These are phyloP conservation scores for Alviniconcha marisindica DNA, from an alignment of 1,140 invertebrate species.

Conservation along the genomic window DNA sequence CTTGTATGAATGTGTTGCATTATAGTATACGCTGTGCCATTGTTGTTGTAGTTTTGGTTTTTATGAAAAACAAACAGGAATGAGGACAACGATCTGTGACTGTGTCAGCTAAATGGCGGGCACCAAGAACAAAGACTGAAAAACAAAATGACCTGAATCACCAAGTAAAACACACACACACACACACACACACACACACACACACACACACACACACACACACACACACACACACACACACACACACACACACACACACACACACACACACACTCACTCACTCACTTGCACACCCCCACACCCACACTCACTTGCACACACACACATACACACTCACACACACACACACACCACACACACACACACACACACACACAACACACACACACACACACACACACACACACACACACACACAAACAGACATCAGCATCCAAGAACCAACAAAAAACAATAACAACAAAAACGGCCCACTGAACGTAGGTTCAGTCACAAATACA, in stretches of 20 bases:
- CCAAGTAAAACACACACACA: too few species aligned
- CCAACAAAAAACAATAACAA: too few species aligned
- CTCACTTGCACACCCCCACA: neutral
- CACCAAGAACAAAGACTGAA: too few species aligned
- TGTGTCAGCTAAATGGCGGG: too few species aligned
- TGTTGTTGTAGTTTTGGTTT: too few species aligned
- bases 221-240: neutral
- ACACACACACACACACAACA: neutral
- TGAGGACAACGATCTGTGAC: too few species aligned
- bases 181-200: conserved; percentile 22
- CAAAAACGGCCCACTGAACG: too few species aligned
- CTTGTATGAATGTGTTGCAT: too few species aligned
- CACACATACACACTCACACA: conserved; percentile 11
- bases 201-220: conserved; percentile 19
- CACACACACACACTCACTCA: neutral
- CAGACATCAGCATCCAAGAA: neutral
- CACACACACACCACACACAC: neutral
- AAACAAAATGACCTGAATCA: too few species aligned
- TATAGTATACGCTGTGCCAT: too few species aligned
- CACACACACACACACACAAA: neutral
- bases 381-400: neutral
- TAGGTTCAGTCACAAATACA: too few species aligned
- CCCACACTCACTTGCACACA: neutral
- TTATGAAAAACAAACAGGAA: too few species aligned
- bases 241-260: neutral